Conservation (phyloP, 2,113 vertebrate genomes). For the Sakesphorus luctuosus region DNA sequence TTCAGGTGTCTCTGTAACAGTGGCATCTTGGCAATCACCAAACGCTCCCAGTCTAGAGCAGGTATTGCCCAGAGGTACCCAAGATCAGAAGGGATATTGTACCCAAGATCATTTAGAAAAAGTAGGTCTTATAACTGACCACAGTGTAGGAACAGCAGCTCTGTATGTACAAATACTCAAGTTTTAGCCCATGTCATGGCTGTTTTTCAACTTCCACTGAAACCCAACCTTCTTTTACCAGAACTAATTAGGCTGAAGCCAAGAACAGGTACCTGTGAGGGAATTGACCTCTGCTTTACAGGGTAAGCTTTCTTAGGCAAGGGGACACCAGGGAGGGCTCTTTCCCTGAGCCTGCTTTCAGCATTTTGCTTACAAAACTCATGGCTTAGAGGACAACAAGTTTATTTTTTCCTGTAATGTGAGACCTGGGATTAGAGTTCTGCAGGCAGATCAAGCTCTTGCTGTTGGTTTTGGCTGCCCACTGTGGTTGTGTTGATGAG, state of each 20-base stretch:
- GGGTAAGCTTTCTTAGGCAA: background rate
- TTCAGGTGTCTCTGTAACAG: background rate
- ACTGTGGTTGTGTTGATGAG: background rate
- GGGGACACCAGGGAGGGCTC: background rate
- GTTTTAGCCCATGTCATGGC: background rate
- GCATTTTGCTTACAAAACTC: background rate
- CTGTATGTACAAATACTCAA: background rate
- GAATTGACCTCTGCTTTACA: background rate
- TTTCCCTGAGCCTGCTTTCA: background rate
- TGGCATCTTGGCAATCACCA: background rate
- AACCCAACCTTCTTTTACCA: background rate
- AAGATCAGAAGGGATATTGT: background rate
- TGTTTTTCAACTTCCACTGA: background rate
- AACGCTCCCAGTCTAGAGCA: background rate
- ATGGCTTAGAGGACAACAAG: background rate
- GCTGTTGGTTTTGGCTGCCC: background rate
- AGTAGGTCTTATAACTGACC: background rate
- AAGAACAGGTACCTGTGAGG: background rate
- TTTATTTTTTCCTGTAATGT: background rate
- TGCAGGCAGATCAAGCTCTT: background rate
- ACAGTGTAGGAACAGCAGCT: background rate
- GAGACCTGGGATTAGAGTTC: background rate
- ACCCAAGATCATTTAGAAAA: background rate
- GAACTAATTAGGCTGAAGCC: background rate
- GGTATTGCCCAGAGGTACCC: background rate